These are phyloP conservation scores for Anas platyrhynchos DNA, from an alignment of 2,113 vertebrate species.

Conservation along the genomic window DNA sequence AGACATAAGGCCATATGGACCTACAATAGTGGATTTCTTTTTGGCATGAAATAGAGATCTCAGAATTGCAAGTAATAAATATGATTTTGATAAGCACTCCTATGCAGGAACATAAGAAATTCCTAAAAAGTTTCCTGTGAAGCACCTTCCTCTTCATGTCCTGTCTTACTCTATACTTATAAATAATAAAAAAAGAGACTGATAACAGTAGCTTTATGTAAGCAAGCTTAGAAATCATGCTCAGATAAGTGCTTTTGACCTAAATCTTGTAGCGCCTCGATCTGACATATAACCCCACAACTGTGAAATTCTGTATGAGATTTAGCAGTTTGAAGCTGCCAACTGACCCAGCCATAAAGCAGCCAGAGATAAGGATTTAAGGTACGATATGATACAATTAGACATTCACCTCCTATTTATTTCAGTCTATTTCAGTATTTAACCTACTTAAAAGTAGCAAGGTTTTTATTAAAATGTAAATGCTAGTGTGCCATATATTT, in stretches of 20 bases:
- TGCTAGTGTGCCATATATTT: slow-evolving; percentile 58
- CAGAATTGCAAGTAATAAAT: slow-evolving; percentile 52
- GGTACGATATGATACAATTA: slow-evolving; percentile 83
- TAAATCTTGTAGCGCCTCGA: slow-evolving; percentile 82
- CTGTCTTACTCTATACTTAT: slow-evolving; percentile 66
- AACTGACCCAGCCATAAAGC: slow-evolving; percentile 82
- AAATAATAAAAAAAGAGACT: slow-evolving; percentile 76
- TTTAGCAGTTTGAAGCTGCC: slow-evolving; percentile 82
- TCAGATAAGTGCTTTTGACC: slow-evolving; percentile 85
- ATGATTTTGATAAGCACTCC: slow-evolving; percentile 39
- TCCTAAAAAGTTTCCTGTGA: slow-evolving; percentile 70
- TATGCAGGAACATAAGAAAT: slow-evolving; percentile 50
- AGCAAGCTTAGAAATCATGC: slow-evolving; percentile 84
- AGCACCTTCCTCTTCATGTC: slow-evolving; percentile 44
- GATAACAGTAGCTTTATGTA: slow-evolving; percentile 82
- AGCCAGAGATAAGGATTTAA: slow-evolving; percentile 81
- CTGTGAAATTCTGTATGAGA: slow-evolving; percentile 82
- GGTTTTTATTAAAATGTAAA: slow-evolving; percentile 78
- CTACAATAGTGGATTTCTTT: slow-evolving; percentile 26
- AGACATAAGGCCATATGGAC: slow-evolving; percentile 10
- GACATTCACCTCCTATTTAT: slow-evolving; percentile 80
- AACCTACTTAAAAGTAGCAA: slow-evolving; percentile 73
- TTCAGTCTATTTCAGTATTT: slow-evolving; percentile 72
- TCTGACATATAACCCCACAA: slow-evolving; percentile 81
- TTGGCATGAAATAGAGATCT: slow-evolving; percentile 29